Base-by-base conservation (phyloP, 2,113 vertebrate genomes). In the Zosterops lateralis region DNA sequence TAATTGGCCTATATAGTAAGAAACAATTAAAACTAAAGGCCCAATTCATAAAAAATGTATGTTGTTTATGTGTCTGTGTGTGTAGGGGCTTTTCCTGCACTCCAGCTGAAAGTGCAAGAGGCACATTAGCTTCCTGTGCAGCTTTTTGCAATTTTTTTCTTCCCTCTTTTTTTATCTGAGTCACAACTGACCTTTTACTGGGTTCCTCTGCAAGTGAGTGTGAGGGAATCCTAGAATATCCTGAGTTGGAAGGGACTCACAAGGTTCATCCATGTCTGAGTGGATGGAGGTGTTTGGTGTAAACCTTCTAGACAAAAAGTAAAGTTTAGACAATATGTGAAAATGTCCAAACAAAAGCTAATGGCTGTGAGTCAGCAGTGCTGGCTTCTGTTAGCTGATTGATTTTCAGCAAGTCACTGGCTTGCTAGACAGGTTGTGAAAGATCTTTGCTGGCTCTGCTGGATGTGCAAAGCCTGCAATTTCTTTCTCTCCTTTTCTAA, bases 11-110 rank as follows among this genome's bases (percentile, higher is more conserved):
- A 84, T 90, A 92, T 91, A 95, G 87, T 89, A 92, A 96, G 91
- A 95, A 95, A 95, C 90, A 97, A 97, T 97, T 97, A 97, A 97
- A 97, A 96, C 93, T 93, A 92, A 97, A 97, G 93, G 78, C 86
- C 76, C 20, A 57, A 93, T 96, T 97, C 71, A 94, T 97, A 96
- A 97, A 97, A 96, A 81, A 93, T 72, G 79, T 92, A 72, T 20
- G 0, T 86, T 84, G 57, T 93, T 92, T 96, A 84, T 88, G 78
- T 62, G 77, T 93, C 85, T 93, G 12, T 38, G 67, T 62, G 74
- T 3, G 1, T 19, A 74, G 57, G 73, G 50, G 34, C 15, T 84
- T 84, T 88, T 72, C 62, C 57, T 86, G 26, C 12, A 15, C 68
- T 88, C 40, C 47, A 36, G 68, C 31, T 90, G 7, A 19, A 74